These are phyloP conservation scores for Bucco capensis DNA, from an alignment of 2,113 vertebrate species.

Conservation along the genomic window DNA sequence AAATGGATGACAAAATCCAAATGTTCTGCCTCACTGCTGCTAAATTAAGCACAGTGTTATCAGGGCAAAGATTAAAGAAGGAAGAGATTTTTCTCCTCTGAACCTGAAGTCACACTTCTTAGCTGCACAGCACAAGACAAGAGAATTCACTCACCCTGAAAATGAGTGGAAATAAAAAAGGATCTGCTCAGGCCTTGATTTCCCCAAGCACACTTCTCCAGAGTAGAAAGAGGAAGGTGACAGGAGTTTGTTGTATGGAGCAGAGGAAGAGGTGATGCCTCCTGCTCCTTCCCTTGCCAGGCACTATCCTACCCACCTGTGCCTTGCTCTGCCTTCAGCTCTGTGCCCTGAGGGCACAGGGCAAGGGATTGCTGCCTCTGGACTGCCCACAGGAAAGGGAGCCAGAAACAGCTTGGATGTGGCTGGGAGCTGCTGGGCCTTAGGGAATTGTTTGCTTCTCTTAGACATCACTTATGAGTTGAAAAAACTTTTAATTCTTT, in stretches of 20 bases:
- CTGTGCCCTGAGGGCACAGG: not conserved
- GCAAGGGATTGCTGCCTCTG: not conserved
- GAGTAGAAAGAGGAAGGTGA: not conserved
- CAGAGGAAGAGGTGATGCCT: not conserved
- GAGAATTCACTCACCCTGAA: conserved; percentile 63
- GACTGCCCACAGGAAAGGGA: not conserved
- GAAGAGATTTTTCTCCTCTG: conserved; percentile 28
- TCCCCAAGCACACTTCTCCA: not conserved
- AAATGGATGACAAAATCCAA: conserved; percentile 65
- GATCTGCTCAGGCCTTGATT: not conserved
- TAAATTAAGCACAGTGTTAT: conserved; percentile 46
- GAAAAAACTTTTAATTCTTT: too few relatives aligned
- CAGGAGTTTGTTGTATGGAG: not conserved
- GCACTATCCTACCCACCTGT: not conserved
- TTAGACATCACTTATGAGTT: too few relatives aligned
- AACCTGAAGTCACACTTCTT: conserved; percentile 3
- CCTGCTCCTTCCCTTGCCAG: not conserved
- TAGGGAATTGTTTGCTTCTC: too few relatives aligned
- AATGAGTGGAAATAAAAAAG: conserved; percentile 9
- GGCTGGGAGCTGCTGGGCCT: not conserved
- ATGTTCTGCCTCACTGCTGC: conserved; percentile 61
- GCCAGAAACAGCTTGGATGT: not conserved
- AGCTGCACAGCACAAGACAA: not conserved
- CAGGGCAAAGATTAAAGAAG: conserved; percentile 52
- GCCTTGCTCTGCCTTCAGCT: not conserved